These are phyloP conservation scores for Drosophila nikananu DNA, from an alignment of 1,140 invertebrate genomes.

Conservation along the genomic window DNA sequence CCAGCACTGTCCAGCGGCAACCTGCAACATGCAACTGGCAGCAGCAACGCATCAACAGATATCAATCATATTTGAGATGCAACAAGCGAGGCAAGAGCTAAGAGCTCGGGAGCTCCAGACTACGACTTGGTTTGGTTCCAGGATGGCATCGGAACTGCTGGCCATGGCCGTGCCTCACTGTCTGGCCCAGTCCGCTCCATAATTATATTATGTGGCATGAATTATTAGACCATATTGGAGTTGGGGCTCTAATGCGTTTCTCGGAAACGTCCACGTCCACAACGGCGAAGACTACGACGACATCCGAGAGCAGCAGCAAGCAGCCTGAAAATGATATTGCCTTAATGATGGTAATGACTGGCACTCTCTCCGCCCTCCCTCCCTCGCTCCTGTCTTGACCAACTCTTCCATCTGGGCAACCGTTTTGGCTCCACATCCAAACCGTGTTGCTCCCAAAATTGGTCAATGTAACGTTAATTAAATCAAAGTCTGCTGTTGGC, in stretches of 20 bases:
- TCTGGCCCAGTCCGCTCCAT: constrained; percentile 74
- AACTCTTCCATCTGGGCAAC: constrained; percentile 16
- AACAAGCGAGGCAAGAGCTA: constrained; percentile 44
- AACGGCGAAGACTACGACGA: constrained; percentile 14
- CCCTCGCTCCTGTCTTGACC: constrained; percentile 19
- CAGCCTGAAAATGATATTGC: constrained; percentile 83
- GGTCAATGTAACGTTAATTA: constrained; percentile 84
- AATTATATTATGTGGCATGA: constrained; percentile 85
- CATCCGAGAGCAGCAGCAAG: constrained; percentile 45
- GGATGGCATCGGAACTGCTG: constrained; percentile 44
- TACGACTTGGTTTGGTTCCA: constrained; percentile 5
- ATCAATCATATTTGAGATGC: constrained; percentile 84
- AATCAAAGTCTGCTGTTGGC: constrained; percentile 70
- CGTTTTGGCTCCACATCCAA: constrained; percentile 56
- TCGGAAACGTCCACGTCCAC: constrained; percentile 65
- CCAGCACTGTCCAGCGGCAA: constrained; percentile 14
- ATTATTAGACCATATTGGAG: constrained; percentile 85
- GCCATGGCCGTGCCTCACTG: constrained; percentile 79
- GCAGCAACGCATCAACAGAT: constrained; percentile 61
- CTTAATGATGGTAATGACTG: constrained; percentile 84
- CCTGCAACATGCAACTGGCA: constrained; percentile 30
- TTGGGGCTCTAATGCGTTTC: constrained; percentile 78
- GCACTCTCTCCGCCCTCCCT: constrained; percentile 53
- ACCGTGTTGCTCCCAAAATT: constrained; percentile 72
- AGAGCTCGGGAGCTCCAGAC: constrained; percentile 1